phyloP scores from a whole-genome alignment of 2,113 vertebrate species.

The Tor tambroides region DNA sequence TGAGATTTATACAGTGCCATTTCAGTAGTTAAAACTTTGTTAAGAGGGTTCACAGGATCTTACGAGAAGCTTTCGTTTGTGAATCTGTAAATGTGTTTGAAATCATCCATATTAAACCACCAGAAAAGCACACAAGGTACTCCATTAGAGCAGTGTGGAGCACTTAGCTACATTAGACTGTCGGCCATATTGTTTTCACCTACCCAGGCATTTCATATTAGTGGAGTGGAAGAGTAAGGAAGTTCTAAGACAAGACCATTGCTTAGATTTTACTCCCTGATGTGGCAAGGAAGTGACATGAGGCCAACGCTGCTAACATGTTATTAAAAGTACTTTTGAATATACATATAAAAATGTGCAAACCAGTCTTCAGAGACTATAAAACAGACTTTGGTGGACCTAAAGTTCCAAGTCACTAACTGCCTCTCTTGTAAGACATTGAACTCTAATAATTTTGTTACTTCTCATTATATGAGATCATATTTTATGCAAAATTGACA shows the following conservation, averaged over 20 bases:
- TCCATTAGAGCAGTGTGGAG: not conserved
- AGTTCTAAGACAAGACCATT: constrained; percentile 1
- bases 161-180: not conserved
- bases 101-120: not conserved
- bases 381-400: not conserved
- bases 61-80: not conserved
- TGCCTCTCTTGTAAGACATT: not conserved
- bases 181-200: constrained; percentile 42
- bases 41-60: not conserved
- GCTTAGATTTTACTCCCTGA: not conserved
- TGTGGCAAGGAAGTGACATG: constrained; percentile 29
- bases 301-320: not conserved
- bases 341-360: not conserved
- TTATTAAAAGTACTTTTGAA: not conserved
- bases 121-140: not conserved
- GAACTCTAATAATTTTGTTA: not conserved
- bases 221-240: constrained; percentile 7
- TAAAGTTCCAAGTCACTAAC: not conserved
- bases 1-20: not conserved
- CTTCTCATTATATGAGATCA: not conserved
- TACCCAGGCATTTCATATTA: constrained; percentile 25
- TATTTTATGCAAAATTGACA: not conserved
- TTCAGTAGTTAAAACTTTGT: not conserved
- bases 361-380: not conserved
- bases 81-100: not conserved